Percentiles rank a stretch among this genome's conserved stretches.
Conservation (phyloP, 2,888 invertebrate genomes). For the Drymonia ruficornis region DNA sequence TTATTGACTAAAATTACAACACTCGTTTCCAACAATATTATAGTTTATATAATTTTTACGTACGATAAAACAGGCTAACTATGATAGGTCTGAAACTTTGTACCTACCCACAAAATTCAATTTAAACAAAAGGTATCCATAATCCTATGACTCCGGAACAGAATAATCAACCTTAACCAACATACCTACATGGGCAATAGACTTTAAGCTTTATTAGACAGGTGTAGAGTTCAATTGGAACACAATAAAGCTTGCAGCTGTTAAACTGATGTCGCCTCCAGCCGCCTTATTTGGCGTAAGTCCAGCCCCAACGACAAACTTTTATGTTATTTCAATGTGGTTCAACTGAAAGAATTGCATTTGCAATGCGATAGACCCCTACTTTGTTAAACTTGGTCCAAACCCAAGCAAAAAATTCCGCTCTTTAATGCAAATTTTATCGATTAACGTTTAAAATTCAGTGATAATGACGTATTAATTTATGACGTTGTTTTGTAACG, state of each 20-base stretch:
- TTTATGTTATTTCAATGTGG: constrained; percentile 81
- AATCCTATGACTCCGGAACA: constrained; percentile 67
- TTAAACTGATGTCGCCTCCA: constrained; percentile 75
- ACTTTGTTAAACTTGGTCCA: constrained; percentile 33
- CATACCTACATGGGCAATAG: constrained; percentile 33
- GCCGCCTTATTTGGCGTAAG: constrained; percentile 80
- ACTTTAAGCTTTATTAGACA: constrained; percentile 48
- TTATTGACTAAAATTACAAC: too few relatives aligned
- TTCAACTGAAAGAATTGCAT: constrained; percentile 66
- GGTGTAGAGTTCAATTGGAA: constrained; percentile 36
- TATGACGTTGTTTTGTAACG: constrained; percentile 10
- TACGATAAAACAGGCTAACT: constrained; percentile 15
- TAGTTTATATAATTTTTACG: background rate
- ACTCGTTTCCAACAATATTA: too few relatives aligned
- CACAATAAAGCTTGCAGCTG: constrained; percentile 47
- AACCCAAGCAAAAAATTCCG: constrained; percentile 12
- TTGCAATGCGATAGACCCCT: constrained; percentile 49
- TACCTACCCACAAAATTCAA: constrained; percentile 69
- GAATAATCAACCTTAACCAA: constrained; percentile 58
- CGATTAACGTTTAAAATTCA: constrained; percentile 10
- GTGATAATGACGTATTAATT: constrained; percentile 8
- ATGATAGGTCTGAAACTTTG: constrained; percentile 47
- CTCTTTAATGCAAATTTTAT: constrained; percentile 17
- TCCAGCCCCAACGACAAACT: constrained; percentile 75
- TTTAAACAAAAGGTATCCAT: constrained; percentile 68